These are phyloP conservation scores for Nannospalax galili DNA, from an alignment of 2,113 vertebrate genomes.

Conservation along the genomic window DNA sequence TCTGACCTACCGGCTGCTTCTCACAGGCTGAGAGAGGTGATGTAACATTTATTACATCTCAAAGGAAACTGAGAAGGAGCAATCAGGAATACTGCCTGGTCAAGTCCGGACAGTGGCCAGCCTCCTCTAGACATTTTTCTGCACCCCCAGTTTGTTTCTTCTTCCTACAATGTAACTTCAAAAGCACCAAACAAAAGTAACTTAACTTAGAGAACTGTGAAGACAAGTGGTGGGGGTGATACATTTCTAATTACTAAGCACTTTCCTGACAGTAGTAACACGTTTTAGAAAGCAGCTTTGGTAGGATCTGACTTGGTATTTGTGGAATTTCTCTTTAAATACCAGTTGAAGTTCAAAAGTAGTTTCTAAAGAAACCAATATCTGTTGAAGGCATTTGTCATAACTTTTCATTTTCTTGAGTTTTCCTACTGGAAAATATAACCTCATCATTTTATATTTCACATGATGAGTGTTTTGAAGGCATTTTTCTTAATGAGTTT, in stretches of 20 bases:
- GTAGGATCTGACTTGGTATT: slow-evolving; percentile 3
- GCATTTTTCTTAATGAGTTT: slow-evolving; percentile 54
- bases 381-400: slow-evolving; percentile 50
- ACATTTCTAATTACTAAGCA: no score
- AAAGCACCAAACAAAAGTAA: neutral
- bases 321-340: slow-evolving; percentile 55
- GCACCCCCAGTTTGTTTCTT: neutral
- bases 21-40: neutral
- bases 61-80: neutral
- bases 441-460: slow-evolving; percentile 60
- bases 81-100: no score
- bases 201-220: neutral
- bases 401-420: slow-evolving; percentile 49
- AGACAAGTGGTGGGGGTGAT: neutral
- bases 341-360: slow-evolving; percentile 52
- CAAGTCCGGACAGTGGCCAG: neutral
- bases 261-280: neutral
- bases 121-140: neutral
- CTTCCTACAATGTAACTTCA: neutral
- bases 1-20: slow-evolving; percentile 32
- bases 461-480: slow-evolving; percentile 8
- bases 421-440: slow-evolving; percentile 56
- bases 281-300: neutral
- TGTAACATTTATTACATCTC: accelerated
- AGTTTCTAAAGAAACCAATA: neutral